A percentile compares a stretch with the other conserved stretches of the same genome.
phyloP scores from a whole-genome alignment of 2,888 invertebrate species.

The Mimachlamys varia region DNA sequence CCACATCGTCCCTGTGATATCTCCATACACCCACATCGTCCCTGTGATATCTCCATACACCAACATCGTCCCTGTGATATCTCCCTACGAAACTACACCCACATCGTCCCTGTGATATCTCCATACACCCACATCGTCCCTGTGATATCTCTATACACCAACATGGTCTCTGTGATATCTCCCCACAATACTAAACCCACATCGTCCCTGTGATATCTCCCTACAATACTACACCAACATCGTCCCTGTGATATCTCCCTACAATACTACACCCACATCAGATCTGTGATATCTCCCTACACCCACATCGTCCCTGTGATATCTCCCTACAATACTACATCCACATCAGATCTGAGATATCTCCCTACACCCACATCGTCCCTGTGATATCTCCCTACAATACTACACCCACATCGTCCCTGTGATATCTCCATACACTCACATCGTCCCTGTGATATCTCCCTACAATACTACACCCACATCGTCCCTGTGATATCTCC shows the following conservation, averaged over 20 bases:
- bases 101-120: background rate
- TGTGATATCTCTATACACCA: background rate
- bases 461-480: background rate
- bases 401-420: background rate
- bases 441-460: background rate
- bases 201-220: background rate
- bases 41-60: background rate
- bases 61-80: background rate
- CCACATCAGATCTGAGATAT: too few relatives aligned
- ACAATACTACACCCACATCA: background rate
- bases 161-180: background rate
- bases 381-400: background rate
- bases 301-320: background rate
- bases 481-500: background rate
- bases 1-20: background rate
- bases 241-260: background rate
- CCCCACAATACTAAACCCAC: background rate
- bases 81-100: background rate
- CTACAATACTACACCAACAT: background rate
- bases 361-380: too few relatives aligned
- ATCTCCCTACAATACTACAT: background rate
- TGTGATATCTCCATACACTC: background rate
- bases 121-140: background rate
- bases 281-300: background rate
- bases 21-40: background rate